A percentile compares a stretch with the other conserved stretches of the same genome.
Evolutionary conservation across 2,888 invertebrate species (phyloP).

Genomic region (Leptopterna dolabrata): DNA sequence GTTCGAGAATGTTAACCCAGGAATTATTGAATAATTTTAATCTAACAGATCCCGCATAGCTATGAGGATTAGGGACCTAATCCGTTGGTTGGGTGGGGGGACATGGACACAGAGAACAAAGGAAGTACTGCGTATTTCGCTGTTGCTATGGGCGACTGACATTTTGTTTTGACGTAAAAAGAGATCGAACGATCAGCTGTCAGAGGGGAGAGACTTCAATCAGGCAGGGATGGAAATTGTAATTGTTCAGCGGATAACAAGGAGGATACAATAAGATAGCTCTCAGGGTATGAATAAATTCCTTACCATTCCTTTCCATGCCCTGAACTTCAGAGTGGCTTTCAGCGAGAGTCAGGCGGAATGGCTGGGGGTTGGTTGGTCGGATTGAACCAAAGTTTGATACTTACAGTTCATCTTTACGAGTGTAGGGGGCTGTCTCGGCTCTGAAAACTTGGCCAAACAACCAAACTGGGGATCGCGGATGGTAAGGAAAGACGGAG

Average conservation of each 20-base stretch:
- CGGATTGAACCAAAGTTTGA: conserved; percentile 49
- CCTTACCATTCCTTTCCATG: conserved; percentile 54
- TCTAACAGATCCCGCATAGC: too few species aligned
- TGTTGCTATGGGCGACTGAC: conserved; percentile 47
- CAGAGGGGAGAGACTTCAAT: not conserved
- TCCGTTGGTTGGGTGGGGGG: not conserved
- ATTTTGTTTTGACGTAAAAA: conserved; percentile 41
- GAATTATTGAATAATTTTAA: too few species aligned
- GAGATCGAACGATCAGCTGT: conserved; percentile 29
- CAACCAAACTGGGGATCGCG: not conserved
- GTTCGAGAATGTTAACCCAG: too few species aligned
- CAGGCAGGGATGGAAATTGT: not conserved
- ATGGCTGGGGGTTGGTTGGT: conserved; percentile 43
- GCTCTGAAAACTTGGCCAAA: not conserved
- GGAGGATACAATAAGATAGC: not conserved
- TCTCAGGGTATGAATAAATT: not conserved
- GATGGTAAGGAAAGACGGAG: not conserved
- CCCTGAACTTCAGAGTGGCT: conserved; percentile 54
- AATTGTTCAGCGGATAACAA: not conserved
- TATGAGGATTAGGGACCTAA: not conserved
- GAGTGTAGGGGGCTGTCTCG: not conserved
- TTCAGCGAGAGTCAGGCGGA: conserved; percentile 52
- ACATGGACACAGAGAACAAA: not conserved
- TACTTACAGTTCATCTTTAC: conserved; percentile 48
- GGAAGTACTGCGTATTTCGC: conserved; percentile 30